Base-by-base conservation (phyloP, 2,797 vertebrate species). In the Melanotaenia maccullochi region DNA sequence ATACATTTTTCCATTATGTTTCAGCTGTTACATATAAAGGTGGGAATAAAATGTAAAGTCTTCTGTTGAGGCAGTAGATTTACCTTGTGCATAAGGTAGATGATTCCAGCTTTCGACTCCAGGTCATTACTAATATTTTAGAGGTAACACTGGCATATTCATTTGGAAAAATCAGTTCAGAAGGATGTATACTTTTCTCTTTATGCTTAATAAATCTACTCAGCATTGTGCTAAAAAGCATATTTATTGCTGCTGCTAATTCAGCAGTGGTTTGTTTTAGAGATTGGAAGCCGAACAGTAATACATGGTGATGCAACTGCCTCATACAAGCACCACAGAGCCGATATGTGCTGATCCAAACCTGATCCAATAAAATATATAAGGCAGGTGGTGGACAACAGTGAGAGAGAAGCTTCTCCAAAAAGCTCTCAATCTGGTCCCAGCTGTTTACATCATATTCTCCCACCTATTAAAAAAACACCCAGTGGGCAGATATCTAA, bases 401-500 rank as follows among this genome's bases (percentile, higher is more conserved):
- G 16, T 18, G 16, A 40, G 13, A 40, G 38, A 47, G n/a, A 20
- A 47, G 8, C 4, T 51, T 20, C 14, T 49, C 56, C 3, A 60
- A 36, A 60, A 66, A 28, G 28, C 35, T 59, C 22, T 51, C 44
- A 58, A 51, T 9, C 13, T 52, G 20, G 24, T 28, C 20, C 13
- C 64, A 32, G 8, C 6, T 49, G 30, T 49, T 24, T 25, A 24
- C 40, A 20, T 68, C 13, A 58, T n/a, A 24, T 44, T 40, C 14
- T 11, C 5, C n/a, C 9, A n/a, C 44, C 20, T 16, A 0, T 42
- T 56, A 13, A 40, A 24, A 71, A 56, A 64, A 25, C 25, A 47
- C 61, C 20, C 24, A 24, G n/a, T 40, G 64, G 56, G 57, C 33
- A 63, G 44, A 62, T 1, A 52, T 42, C 20, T 60, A 13, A 44